These are phyloP conservation scores for Sesia apiformis DNA, from an alignment of 2,888 invertebrate genomes.

Conservation along the genomic window DNA sequence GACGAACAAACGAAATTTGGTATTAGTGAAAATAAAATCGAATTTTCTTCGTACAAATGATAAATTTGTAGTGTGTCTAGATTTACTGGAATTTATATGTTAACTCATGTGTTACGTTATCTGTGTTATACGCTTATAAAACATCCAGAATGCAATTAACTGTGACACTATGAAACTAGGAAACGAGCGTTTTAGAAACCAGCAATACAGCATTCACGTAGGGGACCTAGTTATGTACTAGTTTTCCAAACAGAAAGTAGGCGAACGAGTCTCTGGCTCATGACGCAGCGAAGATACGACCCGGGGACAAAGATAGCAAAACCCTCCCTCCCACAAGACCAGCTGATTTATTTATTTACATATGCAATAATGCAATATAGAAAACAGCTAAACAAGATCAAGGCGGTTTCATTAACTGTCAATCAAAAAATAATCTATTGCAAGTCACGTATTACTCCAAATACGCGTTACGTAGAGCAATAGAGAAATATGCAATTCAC, in stretches of 20 bases:
- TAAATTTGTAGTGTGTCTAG: too few relatives aligned
- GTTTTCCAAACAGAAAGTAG: conserved; percentile 70
- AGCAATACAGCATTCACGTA: conserved; percentile 37
- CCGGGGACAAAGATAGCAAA: conserved; percentile 1
- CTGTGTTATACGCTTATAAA: neutral
- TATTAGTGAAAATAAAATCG: too few relatives aligned
- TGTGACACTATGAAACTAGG: conserved; percentile 12
- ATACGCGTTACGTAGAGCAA: neutral
- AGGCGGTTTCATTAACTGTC: neutral
- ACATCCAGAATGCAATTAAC: neutral
- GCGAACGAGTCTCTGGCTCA: conserved; percentile 31
- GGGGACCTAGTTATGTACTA: conserved; percentile 54
- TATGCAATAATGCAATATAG: too few relatives aligned
- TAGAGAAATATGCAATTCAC: neutral
- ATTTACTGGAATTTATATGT: too few relatives aligned
- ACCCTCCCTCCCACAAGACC: too few relatives aligned
- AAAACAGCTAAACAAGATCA: neutral
- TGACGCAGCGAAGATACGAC: conserved; percentile 26
- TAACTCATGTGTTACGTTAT: too few relatives aligned
- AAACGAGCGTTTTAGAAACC: conserved; percentile 44
- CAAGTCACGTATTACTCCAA: neutral
- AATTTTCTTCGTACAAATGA: too few relatives aligned
- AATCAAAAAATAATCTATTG: neutral
- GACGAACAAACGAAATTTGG: too few relatives aligned
- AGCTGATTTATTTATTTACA: too few relatives aligned